Percentiles rank a stretch among this genome's conserved stretches.
phyloP scores from a whole-genome alignment of 2,113 vertebrate genomes.

The Lathamus discolor region DNA sequence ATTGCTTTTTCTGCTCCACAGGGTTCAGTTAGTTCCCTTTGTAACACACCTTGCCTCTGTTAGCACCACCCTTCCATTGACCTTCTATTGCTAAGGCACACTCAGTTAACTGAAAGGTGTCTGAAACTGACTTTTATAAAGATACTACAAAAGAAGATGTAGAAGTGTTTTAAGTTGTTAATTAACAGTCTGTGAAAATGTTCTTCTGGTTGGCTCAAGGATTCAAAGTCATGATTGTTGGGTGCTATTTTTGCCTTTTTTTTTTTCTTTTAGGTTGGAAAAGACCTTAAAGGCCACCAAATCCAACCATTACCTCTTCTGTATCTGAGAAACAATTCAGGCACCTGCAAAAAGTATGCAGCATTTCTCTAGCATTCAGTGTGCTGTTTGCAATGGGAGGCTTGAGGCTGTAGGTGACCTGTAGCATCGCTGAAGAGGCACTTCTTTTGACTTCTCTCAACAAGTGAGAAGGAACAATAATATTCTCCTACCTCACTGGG shows the following conservation, averaged over 20 bases:
- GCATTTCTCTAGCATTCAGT: not conserved
- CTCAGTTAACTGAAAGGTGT: accelerated
- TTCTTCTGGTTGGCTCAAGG: not conserved
- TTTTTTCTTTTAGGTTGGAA: too few species aligned
- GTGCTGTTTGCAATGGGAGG: not conserved
- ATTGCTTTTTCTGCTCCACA: not conserved
- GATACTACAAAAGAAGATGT: not conserved
- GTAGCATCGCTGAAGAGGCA: not conserved
- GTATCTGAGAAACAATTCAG: not conserved
- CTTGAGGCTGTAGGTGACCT: not conserved
- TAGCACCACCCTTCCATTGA: not conserved
- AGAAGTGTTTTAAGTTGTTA: not conserved
- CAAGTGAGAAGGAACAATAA: not conserved
- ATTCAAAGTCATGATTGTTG: not conserved
- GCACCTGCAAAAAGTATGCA: not conserved
- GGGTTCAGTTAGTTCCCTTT: not conserved
- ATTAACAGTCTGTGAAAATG: not conserved
- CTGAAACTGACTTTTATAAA: not conserved
- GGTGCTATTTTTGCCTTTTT: not conserved
- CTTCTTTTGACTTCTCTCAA: not conserved
- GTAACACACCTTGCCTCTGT: not conserved
- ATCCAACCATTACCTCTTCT: not conserved
- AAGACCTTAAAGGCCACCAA: not conserved
- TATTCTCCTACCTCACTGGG: not conserved
- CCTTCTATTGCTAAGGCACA: not conserved